Evolutionary conservation across 2,888 invertebrate species (phyloP).

Genomic region (Loripinus fragilis): DNA sequence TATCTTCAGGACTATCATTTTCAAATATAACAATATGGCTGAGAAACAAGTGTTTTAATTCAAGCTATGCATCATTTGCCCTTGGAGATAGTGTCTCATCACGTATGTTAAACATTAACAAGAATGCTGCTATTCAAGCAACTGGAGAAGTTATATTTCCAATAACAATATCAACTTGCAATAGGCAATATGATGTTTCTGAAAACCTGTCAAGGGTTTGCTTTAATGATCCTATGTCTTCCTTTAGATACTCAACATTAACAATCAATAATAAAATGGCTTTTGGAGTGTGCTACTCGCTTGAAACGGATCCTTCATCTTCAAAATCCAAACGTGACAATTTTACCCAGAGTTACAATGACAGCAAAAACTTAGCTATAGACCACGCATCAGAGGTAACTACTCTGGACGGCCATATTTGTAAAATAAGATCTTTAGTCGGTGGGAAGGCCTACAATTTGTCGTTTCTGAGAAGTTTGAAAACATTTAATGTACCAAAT

Average conservation of each 20-base stretch:
- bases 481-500: slow-evolving; percentile 2
- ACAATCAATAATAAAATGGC: background rate
- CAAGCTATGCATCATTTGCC: no score
- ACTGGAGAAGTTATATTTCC: background rate
- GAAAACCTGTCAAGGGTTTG: background rate
- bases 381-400: no score
- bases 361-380: no score
- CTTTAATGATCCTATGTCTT: background rate
- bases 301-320: background rate
- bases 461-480: background rate
- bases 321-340: no score
- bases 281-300: background rate
- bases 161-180: background rate
- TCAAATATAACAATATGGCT: background rate
- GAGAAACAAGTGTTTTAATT: background rate
- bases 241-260: background rate
- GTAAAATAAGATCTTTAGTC: background rate
- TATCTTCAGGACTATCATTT: background rate
- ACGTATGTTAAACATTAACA: no score
- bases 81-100: no score
- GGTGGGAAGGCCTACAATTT: background rate
- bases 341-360: no score
- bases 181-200: background rate
- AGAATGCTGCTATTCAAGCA: no score
- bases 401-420: no score